Percentiles rank a stretch among this genome's conserved stretches.
Evolutionary conservation across 2,113 vertebrate genomes (phyloP).

Genomic region (Leptodactylus fuscus): DNA sequence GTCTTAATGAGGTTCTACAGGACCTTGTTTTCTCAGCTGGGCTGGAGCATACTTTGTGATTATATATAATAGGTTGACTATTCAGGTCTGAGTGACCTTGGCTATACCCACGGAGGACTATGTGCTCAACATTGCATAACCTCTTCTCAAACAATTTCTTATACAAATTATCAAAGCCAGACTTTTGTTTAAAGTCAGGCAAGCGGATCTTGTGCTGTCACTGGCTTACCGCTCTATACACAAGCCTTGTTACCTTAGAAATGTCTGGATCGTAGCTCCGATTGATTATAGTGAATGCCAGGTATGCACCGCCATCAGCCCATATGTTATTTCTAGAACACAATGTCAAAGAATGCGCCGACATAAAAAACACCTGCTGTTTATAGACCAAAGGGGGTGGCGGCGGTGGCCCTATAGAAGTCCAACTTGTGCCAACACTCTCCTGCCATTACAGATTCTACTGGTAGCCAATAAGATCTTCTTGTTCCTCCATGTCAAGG

Average conservation of each 20-base stretch:
- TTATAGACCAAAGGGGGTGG: not conserved
- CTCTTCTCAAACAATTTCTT: slow-evolving; percentile 29
- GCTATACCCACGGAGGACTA: slow-evolving; percentile 1
- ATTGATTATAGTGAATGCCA: slow-evolving; percentile 16
- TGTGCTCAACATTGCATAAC: slow-evolving; percentile 42
- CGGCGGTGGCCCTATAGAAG: not conserved
- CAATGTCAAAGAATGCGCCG: not conserved
- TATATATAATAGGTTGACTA: slow-evolving; percentile 20
- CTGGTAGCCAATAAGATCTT: too few relatives aligned
- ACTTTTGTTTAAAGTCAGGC: slow-evolving; percentile 50
- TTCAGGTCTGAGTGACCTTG: slow-evolving; percentile 50
- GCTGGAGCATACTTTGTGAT: slow-evolving; percentile 40
- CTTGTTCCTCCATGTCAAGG: too few relatives aligned
- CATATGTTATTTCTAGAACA: not conserved
- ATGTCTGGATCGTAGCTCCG: not conserved
- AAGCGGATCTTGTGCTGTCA: slow-evolving; percentile 40
- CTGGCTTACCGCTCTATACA: slow-evolving; percentile 5
- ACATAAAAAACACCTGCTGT: not conserved
- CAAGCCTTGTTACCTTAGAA: not conserved
- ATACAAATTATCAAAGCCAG: slow-evolving; percentile 15
- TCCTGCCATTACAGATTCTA: too few relatives aligned
- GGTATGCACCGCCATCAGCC: not conserved
- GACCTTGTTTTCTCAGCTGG: slow-evolving; percentile 37
- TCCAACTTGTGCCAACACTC: too few relatives aligned
- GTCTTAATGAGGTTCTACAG: slow-evolving; percentile 39